Percentiles rank a stretch among this genome's conserved stretches.
Conservation (phyloP, 2,888 invertebrate species). For the Oscheius myriophilus region DNA sequence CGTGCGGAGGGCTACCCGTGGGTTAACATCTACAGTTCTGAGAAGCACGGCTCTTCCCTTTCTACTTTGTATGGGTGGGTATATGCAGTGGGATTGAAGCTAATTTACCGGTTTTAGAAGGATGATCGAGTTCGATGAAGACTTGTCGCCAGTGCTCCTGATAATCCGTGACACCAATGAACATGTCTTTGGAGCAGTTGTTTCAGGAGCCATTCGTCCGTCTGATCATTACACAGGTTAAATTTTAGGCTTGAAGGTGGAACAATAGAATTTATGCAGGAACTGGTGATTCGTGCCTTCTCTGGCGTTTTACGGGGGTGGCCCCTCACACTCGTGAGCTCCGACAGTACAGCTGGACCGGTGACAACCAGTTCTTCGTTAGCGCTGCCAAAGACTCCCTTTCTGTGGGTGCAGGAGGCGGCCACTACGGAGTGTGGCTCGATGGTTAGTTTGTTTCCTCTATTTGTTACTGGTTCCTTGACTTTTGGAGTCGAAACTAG, state of each 20-base stretch:
- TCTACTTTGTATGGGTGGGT: constrained; percentile 85
- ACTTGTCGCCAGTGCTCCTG: constrained; percentile 86
- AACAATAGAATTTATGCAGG: constrained; percentile 79
- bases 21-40: constrained; percentile 83
- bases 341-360: constrained; percentile 96
- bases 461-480: neutral
- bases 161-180: constrained; percentile 87
- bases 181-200: constrained; percentile 72
- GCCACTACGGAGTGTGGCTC: constrained; percentile 83
- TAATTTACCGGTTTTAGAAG: constrained; percentile 75
- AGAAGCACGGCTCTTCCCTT: constrained; percentile 95
- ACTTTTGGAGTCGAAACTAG: too few species aligned
- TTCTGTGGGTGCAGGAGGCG: constrained; percentile 75
- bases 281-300: constrained; percentile 67
- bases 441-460: constrained; percentile 39
- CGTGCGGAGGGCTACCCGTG: constrained; percentile 82
- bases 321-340: constrained; percentile 69
- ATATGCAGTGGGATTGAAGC: neutral
- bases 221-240: constrained; percentile 79
- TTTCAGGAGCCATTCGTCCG: constrained; percentile 83
- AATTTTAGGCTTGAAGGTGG: neutral
- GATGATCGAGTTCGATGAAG: constrained; percentile 91
- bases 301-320: constrained; percentile 69
- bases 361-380: constrained; percentile 96
- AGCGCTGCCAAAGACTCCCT: constrained; percentile 76